Evolutionary conservation across 2,888 invertebrate genomes (phyloP).

Genomic region (Hermodice carunculata): DNA sequence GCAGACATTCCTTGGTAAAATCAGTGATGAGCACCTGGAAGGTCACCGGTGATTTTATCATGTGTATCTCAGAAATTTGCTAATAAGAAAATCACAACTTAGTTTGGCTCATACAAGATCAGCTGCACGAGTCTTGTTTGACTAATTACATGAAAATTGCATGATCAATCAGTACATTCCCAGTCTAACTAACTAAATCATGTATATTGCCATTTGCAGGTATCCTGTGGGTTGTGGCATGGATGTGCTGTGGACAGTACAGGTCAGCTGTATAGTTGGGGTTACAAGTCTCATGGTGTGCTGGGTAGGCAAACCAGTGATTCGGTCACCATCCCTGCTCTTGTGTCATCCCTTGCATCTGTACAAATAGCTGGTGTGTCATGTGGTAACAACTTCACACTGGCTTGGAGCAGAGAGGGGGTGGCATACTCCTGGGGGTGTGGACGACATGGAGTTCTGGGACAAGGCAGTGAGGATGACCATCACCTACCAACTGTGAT

Average conservation of each 20-base stretch:
- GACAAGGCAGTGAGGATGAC: constrained; percentile 43
- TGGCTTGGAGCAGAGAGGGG: constrained; percentile 47
- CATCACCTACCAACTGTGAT: constrained; percentile 31
- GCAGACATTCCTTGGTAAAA: too few species aligned
- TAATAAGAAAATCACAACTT: too few species aligned
- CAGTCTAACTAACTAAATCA: background rate
- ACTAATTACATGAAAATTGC: too few species aligned
- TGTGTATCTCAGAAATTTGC: too few species aligned
- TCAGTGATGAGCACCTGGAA: too few species aligned
- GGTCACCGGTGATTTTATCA: too few species aligned
- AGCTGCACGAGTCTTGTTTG: too few species aligned
- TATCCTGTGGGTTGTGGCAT: constrained; percentile 56
- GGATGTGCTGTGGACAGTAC: constrained; percentile 44
- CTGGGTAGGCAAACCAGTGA: constrained; percentile 19
- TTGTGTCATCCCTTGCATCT: constrained; percentile 28
- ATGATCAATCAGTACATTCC: constrained; percentile 14
- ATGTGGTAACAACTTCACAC: constrained; percentile 52
- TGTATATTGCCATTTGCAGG: constrained; percentile 33
- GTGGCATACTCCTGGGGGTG: constrained; percentile 49
- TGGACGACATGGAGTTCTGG: constrained; percentile 50
- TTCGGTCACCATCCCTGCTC: constrained; percentile 13
- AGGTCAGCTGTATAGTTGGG: constrained; percentile 49
- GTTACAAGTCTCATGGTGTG: constrained; percentile 46
- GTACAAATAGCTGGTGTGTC: constrained; percentile 43
- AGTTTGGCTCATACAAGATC: too few species aligned